Evolutionary conservation across 2,797 vertebrate genomes (phyloP), one percentile per base, ranked within the genome.

Genomic region (Iguana delicatissima): DNA sequence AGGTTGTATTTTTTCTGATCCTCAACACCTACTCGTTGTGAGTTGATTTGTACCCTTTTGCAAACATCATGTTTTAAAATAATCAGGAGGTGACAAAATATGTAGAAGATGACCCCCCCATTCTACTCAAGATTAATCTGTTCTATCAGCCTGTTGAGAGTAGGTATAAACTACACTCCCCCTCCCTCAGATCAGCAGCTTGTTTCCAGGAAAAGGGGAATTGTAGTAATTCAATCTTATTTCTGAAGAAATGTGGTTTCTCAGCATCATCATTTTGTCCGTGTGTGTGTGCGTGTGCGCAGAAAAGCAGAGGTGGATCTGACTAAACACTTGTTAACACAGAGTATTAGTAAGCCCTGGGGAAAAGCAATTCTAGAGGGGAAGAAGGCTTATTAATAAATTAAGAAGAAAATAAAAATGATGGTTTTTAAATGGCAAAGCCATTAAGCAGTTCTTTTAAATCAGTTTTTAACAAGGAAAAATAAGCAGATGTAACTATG

Each of bases 321-420:
- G 79, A 87, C 57, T 73, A 88, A 87, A 79, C 59, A 24, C 90
- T 87, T 91, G 86, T 91, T 87, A 91, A 87, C 62, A 72, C 4
- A 84, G 73, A 77, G 62, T 79, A 84, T 91, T 88, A 91, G 86
- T 79, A 83, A 87, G 85, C 90, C 88, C 80, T 84, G 13, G 59
- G 86, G 80, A 38, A 88, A 93, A 93, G 84, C 94, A 95, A 94
- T 67, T 93, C 76, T 90, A 85, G 83, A 89, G 86, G 93, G 92
- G 90, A 94, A 94, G 92, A 85, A 94, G 86, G 69, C 29, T 89
- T 93, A 96, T 95, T 95, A 95, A 95, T 95, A 96, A 95, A 92
- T 90, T 93, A 95, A 55, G 46, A 94, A 94, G 90, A 89, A 94
- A 80, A 93, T 93, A 91, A 93, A 89, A 96, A 95, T 93, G 93